A percentile compares a stretch with the other conserved stretches of the same genome.
These are phyloP conservation scores for Eupristina koningsbergeri DNA, from an alignment of 1,140 invertebrate genomes.

Conservation along the genomic window DNA sequence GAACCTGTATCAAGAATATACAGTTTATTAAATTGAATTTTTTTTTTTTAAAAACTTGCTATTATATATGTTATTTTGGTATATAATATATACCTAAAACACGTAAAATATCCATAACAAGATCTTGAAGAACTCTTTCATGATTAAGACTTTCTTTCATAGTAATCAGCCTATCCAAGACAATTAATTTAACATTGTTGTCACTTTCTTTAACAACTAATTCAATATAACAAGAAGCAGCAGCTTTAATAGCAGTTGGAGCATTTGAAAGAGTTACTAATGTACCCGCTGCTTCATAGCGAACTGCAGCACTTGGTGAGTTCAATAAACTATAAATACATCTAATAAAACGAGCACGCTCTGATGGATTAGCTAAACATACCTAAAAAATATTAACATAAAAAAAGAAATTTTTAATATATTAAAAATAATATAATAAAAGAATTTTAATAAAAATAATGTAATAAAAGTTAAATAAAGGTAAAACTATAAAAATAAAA, in stretches of 20 bases:
- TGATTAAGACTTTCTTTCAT: conserved; percentile 90
- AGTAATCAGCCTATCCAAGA: conserved; percentile 93
- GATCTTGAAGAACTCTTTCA: conserved; percentile 94
- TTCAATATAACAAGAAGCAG: conserved; percentile 98
- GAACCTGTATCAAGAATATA: no score
- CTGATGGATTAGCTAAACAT: conserved; percentile 96
- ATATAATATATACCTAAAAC: conserved; percentile 80
- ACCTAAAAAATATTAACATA: conserved; percentile 76
- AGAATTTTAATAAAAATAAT: no score
- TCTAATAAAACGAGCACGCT: conserved; percentile 96
- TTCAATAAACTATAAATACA: conserved; percentile 99
- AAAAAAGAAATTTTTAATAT: background rate
- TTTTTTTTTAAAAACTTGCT: background rate
- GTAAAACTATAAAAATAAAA: no score
- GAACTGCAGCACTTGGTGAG: conserved; percentile 95
- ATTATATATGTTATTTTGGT: background rate
- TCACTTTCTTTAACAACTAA: conserved; percentile 99
- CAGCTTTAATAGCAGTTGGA: conserved; percentile 97
- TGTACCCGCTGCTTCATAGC: conserved; percentile 99
- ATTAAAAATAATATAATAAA: no score
- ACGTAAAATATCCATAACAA: conserved; percentile 98
- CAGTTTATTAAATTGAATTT: background rate
- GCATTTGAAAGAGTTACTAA: conserved; percentile 98
- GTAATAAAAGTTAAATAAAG: background rate
- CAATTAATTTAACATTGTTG: conserved; percentile 99